Conservation (phyloP, 35 echinoderm and acorn worm species). For the Apostichopus parvimensis region DNA sequence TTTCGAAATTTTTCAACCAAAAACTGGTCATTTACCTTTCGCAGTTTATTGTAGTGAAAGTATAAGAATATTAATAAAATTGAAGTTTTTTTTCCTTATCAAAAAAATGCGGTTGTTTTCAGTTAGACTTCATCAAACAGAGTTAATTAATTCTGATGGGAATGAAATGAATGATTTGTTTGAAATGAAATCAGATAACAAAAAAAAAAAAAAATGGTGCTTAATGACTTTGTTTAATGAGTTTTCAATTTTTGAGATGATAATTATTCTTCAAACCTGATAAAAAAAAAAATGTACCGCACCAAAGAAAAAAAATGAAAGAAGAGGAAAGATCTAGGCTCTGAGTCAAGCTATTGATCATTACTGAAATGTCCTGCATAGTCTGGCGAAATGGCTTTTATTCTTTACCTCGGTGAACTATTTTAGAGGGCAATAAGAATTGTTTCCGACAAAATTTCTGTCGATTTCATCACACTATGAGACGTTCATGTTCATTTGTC, state of each 20-base stretch:
- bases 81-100: too few species aligned
- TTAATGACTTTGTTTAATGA: background rate
- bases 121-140: slow-evolving; percentile 4
- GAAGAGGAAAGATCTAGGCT: background rate
- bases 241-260: background rate
- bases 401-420: slow-evolving; percentile 6
- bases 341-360: background rate
- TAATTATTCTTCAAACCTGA: background rate
- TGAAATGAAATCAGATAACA: background rate
- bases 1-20: too few species aligned
- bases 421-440: slow-evolving; percentile 35
- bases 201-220: background rate
- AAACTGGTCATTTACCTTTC: too few species aligned
- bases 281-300: too few species aligned
- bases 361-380: background rate
- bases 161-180: background rate
- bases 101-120: background rate
- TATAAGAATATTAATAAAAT: too few species aligned
- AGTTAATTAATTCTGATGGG: background rate
- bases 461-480: slow-evolving; percentile 21
- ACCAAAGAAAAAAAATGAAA: background rate
- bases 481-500: slow-evolving; percentile 42
- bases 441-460: slow-evolving; percentile 21
- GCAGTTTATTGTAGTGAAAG: too few species aligned
- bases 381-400: background rate